Evolutionary conservation across 2,113 vertebrate species (phyloP).

Genomic region (Lepidothrix coronata): DNA sequence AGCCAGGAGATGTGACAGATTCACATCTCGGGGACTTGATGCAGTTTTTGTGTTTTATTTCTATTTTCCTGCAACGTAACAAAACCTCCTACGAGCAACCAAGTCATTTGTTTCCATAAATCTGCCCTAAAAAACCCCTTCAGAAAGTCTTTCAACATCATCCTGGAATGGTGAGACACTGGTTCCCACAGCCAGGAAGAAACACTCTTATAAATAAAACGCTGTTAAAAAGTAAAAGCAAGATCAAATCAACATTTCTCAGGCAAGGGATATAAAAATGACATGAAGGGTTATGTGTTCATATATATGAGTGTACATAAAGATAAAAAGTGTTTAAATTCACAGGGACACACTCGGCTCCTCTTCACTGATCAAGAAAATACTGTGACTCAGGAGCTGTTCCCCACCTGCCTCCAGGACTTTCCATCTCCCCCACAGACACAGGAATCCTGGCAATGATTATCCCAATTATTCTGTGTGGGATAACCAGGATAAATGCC

Average conservation of each 20-base stretch:
- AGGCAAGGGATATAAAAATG: background rate
- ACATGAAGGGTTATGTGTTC: rapidly evolving
- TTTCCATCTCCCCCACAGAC: background rate
- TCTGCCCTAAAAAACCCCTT: background rate
- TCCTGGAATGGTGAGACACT: background rate
- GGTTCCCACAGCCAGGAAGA: background rate
- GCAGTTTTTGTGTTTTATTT: background rate
- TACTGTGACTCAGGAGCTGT: background rate
- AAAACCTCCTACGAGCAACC: background rate
- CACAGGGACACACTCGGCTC: background rate
- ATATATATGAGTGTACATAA: rapidly evolving
- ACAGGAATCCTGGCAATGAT: conserved; percentile 18
- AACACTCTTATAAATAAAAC: background rate
- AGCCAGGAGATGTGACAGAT: background rate
- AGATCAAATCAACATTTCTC: background rate
- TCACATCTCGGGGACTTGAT: background rate
- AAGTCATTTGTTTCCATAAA: background rate
- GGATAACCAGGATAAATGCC: background rate
- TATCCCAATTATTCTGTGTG: background rate
- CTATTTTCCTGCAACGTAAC: background rate
- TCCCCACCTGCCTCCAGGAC: background rate
- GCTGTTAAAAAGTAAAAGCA: background rate
- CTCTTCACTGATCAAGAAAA: background rate
- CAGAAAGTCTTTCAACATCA: background rate
- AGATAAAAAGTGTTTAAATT: background rate